These are phyloP conservation scores for Hyles euphorbiae DNA, from an alignment of 1,140 invertebrate genomes.

Conservation along the genomic window DNA sequence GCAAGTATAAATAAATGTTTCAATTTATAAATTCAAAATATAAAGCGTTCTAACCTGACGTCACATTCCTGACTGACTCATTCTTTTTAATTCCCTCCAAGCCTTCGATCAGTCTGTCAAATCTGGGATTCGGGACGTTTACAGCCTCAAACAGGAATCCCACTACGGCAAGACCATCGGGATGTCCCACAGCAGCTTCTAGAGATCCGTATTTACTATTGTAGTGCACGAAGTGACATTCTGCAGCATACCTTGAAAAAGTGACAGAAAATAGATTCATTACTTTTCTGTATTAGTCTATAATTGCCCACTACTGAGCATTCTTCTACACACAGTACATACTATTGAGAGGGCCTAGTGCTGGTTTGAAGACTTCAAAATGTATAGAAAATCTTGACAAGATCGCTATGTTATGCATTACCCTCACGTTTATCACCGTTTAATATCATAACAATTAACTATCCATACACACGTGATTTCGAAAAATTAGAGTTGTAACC, in stretches of 20 bases:
- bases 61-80: slow-evolving; percentile 42
- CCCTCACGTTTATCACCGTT: no score
- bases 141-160: slow-evolving; percentile 83
- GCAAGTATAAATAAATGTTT: not conserved
- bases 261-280: no score
- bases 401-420: no score
- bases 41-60: slow-evolving; percentile 37
- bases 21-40: not conserved
- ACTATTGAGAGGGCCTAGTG: no score
- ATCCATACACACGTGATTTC: no score
- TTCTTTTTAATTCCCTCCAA: slow-evolving; percentile 55
- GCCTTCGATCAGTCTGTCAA: slow-evolving; percentile 59
- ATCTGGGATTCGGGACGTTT: slow-evolving; percentile 57
- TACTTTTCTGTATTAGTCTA: no score
- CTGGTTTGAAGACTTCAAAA: no score
- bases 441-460: no score
- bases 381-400: no score
- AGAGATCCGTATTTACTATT: slow-evolving; percentile 84
- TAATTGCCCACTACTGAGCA: no score
- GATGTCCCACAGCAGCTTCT: slow-evolving; percentile 80
- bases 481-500: no score
- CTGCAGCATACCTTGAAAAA: slow-evolving; percentile 79
- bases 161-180: slow-evolving; percentile 86
- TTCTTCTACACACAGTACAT: no score
- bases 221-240: slow-evolving; percentile 88